Base-by-base conservation (phyloP, 1,140 invertebrate genomes). In the Cardiocondyla obscurior region DNA sequence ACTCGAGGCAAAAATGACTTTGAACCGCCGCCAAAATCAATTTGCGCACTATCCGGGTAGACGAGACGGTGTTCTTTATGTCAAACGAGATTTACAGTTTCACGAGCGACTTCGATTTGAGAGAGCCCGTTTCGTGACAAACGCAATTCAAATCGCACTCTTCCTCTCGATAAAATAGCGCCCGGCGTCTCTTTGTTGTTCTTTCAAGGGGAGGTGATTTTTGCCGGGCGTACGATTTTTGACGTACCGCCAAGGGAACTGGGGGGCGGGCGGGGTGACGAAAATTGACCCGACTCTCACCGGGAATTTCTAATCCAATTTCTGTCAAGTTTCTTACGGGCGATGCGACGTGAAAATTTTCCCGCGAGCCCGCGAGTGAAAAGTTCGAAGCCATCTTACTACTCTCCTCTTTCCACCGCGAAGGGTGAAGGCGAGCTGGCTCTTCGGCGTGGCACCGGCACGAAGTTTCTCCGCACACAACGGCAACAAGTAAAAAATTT, bases 241-340 rank as follows among this genome's bases (percentile, higher is more conserved):
- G 74, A 79, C 67, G 67, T 72, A 30, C 57, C 10, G 25, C 28
- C 70, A 57, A 55, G 39, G 69, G 36, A 53, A 74, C 81, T 57
- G n/a, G 33, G 70, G 76, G 69, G 81, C 76, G 81, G 70, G n/a
- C 44, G 70, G 76, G 69, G 81, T 82, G 81, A 82, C 72, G 70
- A 83, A 64, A 83, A 83, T 83, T 76, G 72, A 77, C 58, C 70
- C 72, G 42, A 74, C 70, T 36, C 28, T 64, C 72, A 22, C 36
- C 28, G 25, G 70, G 46, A 77, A 83, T 83, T 83, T 77, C 72
- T 83, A 83, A 83, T 83, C 60, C 72, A 83, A 83, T 83, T 83
- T 57, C 49, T 83, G 81, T 83, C 70, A 77, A 77, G 30, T 79
- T 77, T 79, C 72, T 77, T 57, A 55, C 39, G 22, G 39, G 19